Evolutionary conservation across 2,113 vertebrate species (phyloP), one percentile per base, ranked within the genome.

Genomic region (Glaucomys volans): DNA sequence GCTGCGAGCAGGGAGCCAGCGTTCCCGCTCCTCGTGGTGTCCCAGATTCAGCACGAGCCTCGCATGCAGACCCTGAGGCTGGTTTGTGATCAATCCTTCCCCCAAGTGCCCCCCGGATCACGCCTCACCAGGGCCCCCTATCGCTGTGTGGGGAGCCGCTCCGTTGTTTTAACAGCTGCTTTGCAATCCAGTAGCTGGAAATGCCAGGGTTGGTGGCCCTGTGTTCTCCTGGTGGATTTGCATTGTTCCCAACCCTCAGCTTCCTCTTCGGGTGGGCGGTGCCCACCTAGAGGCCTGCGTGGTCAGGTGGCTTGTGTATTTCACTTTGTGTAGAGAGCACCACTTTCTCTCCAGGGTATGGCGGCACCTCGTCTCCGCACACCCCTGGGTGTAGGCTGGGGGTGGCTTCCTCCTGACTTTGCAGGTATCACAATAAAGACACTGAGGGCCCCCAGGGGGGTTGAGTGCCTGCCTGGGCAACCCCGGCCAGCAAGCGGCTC

Each of bases 391-490:
- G 3, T 4, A n/a, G 62, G 54, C 30, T 16, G n/a, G 72, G 71
- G 42, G 7, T 6, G 59, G 20, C 79, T 85, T 76, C 26, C 5
- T 57, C 12, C 59, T 83, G 30, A 26, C 1, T 47, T 37, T 80
- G 18, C 14, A 22, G 54, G 20, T n/a, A 6, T 52, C 26, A 62
- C 26, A 5, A 30, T 2, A 84, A 17, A 72, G 67, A 54, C n/a
- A 3, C 22, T 5, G 10, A 42, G 44, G 37, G 24, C 79, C 17
- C 30, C n/a, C n/a, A n/a, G n/a, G 37, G 8, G 8, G 6, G 1
- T 8, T 28, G 4, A 2, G 0, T n/a, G 72, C 67, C 12, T 8
- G 8, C 16, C 11, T 6, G 8, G 47, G 26, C 2, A 9, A 0
- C 30, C 80, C 12, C 17, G 17, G 37, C 37, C 10, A 54, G 5